Percentiles rank a stretch among this genome's conserved stretches.
Evolutionary conservation across 2,888 invertebrate species (phyloP).

Genomic region (Ischnura elegans): DNA sequence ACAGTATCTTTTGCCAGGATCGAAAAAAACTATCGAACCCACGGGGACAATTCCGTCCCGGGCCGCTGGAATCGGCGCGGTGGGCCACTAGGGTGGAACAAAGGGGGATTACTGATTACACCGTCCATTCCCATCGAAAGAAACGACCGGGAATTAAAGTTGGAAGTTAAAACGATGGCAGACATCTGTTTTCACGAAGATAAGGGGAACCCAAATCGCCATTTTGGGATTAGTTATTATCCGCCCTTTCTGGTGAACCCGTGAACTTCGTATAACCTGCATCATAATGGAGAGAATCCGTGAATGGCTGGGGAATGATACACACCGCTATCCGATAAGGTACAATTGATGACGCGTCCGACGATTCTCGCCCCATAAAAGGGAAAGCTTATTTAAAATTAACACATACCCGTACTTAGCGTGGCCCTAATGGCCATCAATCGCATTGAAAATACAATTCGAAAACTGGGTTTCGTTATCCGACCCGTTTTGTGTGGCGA

Average conservation of each 20-base stretch:
- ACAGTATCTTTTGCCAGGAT: neutral
- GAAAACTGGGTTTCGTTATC: neutral
- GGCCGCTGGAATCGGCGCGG: neutral
- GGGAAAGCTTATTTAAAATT: neutral
- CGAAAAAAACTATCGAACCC: constrained; percentile 14
- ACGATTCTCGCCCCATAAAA: neutral
- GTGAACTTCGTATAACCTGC: neutral
- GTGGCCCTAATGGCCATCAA: neutral
- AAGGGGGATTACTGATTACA: neutral
- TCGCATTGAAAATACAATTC: neutral
- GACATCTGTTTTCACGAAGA: constrained; percentile 14
- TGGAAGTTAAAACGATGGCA: neutral
- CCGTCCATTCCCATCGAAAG: constrained; percentile 2
- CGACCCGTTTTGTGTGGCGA: neutral
- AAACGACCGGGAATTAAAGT: constrained; percentile 26
- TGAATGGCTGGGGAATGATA: constrained; percentile 4
- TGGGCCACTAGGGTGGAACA: neutral
- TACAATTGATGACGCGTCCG: neutral
- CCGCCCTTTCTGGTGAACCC: neutral
- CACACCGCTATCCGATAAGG: neutral
- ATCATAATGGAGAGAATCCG: constrained; percentile 7
- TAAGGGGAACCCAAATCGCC: neutral
- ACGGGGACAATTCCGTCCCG: neutral
- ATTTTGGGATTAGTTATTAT: neutral
- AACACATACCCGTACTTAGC: neutral